A percentile compares a stretch with the other conserved stretches of the same genome.
These are phyloP conservation scores for Morinoia aosen DNA, from an alignment of 2,888 invertebrate species.

Conservation along the genomic window DNA sequence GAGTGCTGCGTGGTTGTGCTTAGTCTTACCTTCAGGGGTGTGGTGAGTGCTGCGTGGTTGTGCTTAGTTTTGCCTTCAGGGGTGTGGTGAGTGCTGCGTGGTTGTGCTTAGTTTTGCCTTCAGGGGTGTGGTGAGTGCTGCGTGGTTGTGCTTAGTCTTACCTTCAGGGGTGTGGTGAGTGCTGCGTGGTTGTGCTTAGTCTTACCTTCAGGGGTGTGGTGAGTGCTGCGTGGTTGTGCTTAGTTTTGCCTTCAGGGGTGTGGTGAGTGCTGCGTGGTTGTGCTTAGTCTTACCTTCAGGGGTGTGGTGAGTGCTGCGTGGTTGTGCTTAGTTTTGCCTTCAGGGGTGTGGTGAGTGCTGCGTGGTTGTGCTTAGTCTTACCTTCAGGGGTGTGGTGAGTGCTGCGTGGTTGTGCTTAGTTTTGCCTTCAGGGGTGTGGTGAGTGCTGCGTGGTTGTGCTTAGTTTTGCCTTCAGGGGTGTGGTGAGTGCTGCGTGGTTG, in stretches of 20 bases:
- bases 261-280: too few species aligned
- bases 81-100: background rate
- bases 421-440: background rate
- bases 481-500: background rate
- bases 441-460: background rate
- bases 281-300: too few species aligned
- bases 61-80: background rate
- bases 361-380: background rate
- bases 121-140: background rate
- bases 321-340: too few species aligned
- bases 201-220: too few species aligned
- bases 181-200: background rate
- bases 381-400: background rate
- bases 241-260: too few species aligned
- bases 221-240: too few species aligned
- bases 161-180: background rate
- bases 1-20: too few species aligned
- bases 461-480: too few species aligned
- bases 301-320: too few species aligned
- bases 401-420: background rate
- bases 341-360: conserved; percentile 77
- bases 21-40: conserved; percentile 70
- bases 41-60: conserved; percentile 76
- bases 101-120: background rate
- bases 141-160: background rate